Evolutionary conservation across 2,888 invertebrate species (phyloP).

Genomic region (Amitus sp.): DNA sequence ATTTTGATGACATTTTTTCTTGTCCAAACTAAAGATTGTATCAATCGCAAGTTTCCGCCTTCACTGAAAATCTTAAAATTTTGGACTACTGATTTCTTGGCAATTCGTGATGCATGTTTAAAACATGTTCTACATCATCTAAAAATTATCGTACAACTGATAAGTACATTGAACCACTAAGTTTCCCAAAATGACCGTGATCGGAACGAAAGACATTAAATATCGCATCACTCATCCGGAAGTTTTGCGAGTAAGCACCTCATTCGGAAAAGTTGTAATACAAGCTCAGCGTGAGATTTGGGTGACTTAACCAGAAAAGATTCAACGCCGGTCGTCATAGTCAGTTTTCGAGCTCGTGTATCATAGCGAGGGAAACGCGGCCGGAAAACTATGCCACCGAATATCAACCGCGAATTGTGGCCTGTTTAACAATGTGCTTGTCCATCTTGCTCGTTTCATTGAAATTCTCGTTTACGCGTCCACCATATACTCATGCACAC

Average conservation of each 20-base stretch:
- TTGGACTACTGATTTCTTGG: no score
- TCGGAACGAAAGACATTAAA: neutral
- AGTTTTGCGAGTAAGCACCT: neutral
- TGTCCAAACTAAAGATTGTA: no score
- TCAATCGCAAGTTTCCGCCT: no score
- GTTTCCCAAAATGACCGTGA: no score
- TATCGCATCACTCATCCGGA: neutral
- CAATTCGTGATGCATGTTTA: no score
- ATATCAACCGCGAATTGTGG: conserved; percentile 11
- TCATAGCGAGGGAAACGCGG: conserved; percentile 15
- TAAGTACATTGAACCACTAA: no score
- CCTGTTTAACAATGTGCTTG: conserved; percentile 25
- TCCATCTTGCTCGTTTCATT: conserved; percentile 16
- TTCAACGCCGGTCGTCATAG: conserved; percentile 15
- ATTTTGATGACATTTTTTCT: no score
- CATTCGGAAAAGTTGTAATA: neutral
- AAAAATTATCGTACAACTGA: no score
- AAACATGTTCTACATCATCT: no score
- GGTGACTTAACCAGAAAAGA: conserved; percentile 9
- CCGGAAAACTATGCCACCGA: conserved; percentile 4
- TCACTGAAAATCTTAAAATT: no score
- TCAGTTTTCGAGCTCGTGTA: conserved; percentile 6
- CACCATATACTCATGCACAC: conserved; percentile 28
- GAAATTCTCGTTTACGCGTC: conserved; percentile 34
- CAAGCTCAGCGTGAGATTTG: conserved; percentile 8